Evolutionary conservation across 2,113 vertebrate species (phyloP).

Genomic region (Saccopteryx bilineata): DNA sequence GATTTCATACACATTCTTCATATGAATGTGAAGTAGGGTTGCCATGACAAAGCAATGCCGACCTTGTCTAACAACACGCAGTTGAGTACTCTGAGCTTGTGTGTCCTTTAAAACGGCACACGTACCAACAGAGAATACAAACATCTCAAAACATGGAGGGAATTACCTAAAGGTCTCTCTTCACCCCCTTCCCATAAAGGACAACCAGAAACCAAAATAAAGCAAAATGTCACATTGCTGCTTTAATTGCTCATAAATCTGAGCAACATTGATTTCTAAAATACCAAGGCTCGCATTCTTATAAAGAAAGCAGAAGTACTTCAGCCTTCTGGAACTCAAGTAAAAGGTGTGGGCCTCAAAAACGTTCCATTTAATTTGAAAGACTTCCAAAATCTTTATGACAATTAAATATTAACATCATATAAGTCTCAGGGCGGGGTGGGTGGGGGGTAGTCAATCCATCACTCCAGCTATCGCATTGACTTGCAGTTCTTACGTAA

Average conservation of each 20-base stretch:
- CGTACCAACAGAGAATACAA: constrained; percentile 80
- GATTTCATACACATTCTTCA: constrained; percentile 44
- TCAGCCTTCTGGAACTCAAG: constrained; percentile 55
- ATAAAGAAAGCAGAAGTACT: constrained; percentile 63
- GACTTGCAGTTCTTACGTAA: constrained; percentile 56
- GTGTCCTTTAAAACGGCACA: constrained; percentile 81
- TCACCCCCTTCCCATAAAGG: constrained; percentile 46
- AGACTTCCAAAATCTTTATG: constrained; percentile 58
- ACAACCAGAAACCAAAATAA: constrained; percentile 58
- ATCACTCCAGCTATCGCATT: neutral
- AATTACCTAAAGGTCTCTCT: constrained; percentile 48
- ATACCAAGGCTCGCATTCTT: constrained; percentile 39
- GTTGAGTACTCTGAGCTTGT: constrained; percentile 89
- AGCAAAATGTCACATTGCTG: neutral
- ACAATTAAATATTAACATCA: constrained; percentile 45
- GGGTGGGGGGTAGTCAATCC: neutral
- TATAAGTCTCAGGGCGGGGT: neutral
- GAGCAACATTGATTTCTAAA: constrained; percentile 66
- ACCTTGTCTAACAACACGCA: constrained; percentile 83
- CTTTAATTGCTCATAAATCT: constrained; percentile 36
- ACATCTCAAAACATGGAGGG: constrained; percentile 56
- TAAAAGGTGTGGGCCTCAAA: constrained; percentile 54
- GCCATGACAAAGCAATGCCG: constrained; percentile 50
- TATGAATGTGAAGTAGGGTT: constrained; percentile 30
- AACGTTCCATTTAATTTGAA: constrained; percentile 51